Conservation (phyloP, 2,797 vertebrate species). For the Gephyroberyx darwinii region DNA sequence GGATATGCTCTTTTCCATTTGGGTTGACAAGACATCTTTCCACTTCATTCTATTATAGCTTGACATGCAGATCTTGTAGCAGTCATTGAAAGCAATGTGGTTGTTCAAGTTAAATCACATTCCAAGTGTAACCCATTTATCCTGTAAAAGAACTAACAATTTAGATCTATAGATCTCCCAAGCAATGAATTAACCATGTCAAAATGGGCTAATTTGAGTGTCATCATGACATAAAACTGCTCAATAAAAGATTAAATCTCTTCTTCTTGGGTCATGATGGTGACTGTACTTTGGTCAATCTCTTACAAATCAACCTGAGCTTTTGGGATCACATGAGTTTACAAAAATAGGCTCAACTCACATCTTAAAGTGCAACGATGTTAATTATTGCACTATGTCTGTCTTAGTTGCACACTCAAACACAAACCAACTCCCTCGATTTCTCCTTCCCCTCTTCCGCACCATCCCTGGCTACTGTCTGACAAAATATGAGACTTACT, state of each 20-base stretch:
- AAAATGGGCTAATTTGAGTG: neutral
- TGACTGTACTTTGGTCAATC: too few relatives aligned
- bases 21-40: neutral
- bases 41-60: neutral
- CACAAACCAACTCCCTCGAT: too few relatives aligned
- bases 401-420: too few relatives aligned
- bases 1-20: neutral
- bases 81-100: constrained; percentile 2
- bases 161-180: neutral
- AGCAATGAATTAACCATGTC: neutral
- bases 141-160: neutral
- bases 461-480: too few relatives aligned
- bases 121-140: neutral
- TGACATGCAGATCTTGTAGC: neutral
- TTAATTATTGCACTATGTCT: too few relatives aligned
- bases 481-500: too few relatives aligned
- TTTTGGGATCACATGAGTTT: too few relatives aligned
- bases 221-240: neutral
- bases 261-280: neutral
- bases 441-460: too few relatives aligned
- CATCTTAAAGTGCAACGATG: neutral
- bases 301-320: too few relatives aligned
- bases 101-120: constrained; percentile 11
- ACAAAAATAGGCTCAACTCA: neutral
- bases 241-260: neutral